Base-by-base conservation (phyloP, 2,888 invertebrate species). In the Nemoura dubitans region DNA sequence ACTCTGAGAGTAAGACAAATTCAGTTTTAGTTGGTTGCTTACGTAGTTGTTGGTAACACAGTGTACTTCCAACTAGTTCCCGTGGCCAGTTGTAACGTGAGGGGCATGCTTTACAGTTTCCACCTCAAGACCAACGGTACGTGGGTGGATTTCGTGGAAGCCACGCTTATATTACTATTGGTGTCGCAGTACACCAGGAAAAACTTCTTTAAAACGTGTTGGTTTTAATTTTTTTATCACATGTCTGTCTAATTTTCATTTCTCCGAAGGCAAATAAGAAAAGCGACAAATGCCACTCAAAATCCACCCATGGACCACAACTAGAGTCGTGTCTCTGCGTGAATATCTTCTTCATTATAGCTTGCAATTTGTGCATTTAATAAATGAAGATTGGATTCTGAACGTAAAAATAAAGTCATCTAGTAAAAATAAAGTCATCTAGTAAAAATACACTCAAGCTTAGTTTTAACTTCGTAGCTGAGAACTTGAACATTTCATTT, bases 21-120 rank as follows among this genome's bases (percentile, higher is more conserved):
- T 59, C 59, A 16, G 59, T 59, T 59, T 59, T 7, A 59, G 21
- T 16, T 21, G 59, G 59, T 59, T 59, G 59, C 6, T 14, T 59
- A 59, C 59, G 21, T 10, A 59, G 59, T 59, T 59, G 1, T 36
- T 36, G 16, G 59, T 59, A 59, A 59, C 14, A 59, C 59, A 7
- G 21, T 59, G 21, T 59, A 2, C 59, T 7, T 59, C 3, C 16
- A n/a, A n/a, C 59, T 59, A 59, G 16, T 59, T 59, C 21, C 14
- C 1, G 21, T 59, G 59, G 59, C 59, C 59, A 21, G 59, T 59
- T 59, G 59, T 16, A 59, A 10, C 14, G 59, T 21, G 2, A 21
- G 59, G 59, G 59, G 59, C 59, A 59, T 59, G 59, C 36, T 59
- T 59, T n/a, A n/a, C n/a, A n/a, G n/a, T n/a, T n/a, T 59, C 59